Conservation (phyloP, 1,140 invertebrate species). For the Macrocentrus cingulum region DNA sequence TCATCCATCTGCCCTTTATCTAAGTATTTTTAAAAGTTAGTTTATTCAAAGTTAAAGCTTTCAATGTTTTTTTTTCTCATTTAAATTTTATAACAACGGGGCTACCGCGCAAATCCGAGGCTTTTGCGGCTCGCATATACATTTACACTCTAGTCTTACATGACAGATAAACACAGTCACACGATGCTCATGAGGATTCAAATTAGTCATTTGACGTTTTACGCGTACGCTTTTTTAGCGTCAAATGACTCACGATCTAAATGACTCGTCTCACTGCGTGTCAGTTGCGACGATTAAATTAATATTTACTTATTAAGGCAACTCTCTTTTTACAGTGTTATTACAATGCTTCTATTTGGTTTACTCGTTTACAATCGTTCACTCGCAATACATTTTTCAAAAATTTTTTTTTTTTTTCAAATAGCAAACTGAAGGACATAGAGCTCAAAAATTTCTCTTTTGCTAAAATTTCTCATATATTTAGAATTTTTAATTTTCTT, state of each 20-base stretch:
- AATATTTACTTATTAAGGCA: slow-evolving; percentile 48
- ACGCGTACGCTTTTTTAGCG: too few species aligned
- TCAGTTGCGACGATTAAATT: slow-evolving; percentile 10
- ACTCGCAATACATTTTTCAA: too few species aligned
- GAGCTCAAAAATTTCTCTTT: background rate
- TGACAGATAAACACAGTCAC: slow-evolving; percentile 32
- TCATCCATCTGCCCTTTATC: slow-evolving; percentile 17
- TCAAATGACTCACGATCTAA: too few species aligned
- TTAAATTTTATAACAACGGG: slow-evolving; percentile 33
- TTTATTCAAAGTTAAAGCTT: slow-evolving; percentile 52
- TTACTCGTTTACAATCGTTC: slow-evolving; percentile 28
- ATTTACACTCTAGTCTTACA: slow-evolving; percentile 34
- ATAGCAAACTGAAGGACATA: background rate
- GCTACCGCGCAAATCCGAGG: slow-evolving; percentile 19
- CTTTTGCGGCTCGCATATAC: slow-evolving; percentile 19
- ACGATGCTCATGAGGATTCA: slow-evolving; percentile 32
- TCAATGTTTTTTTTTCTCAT: slow-evolving; percentile 35
- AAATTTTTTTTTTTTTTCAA: too few species aligned
- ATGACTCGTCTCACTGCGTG: slow-evolving; percentile 5
- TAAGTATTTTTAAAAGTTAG: slow-evolving; percentile 42
- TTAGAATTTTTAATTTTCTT: background rate
- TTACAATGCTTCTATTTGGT: slow-evolving; percentile 9
- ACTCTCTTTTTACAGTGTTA: slow-evolving; percentile 40
- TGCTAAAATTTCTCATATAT: slow-evolving; percentile 1
- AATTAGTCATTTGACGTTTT: too few species aligned